Evolutionary conservation across 2,797 vertebrate species (phyloP).

Genomic region (Acanthis flammea): DNA sequence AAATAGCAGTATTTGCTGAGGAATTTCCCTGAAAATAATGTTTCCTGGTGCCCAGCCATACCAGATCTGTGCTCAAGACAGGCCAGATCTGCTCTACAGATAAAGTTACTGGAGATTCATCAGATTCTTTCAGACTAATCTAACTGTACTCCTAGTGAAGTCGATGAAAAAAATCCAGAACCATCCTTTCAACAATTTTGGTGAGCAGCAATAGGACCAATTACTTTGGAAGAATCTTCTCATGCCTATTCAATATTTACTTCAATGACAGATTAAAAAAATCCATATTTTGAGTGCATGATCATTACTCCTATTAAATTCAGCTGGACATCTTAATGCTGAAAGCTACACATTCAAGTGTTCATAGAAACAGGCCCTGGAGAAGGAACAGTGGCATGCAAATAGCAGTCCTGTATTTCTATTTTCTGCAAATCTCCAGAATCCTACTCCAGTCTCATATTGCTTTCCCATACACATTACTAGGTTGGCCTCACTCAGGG

Average conservation of each 20-base stretch:
- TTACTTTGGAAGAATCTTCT: not conserved
- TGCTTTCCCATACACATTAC: not conserved
- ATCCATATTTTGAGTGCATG: accelerated
- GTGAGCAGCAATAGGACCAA: not conserved
- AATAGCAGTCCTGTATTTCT: not conserved
- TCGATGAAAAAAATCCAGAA: not conserved
- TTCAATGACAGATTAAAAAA: not conserved
- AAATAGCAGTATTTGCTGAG: not conserved
- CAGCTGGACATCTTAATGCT: not conserved
- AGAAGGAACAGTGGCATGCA: not conserved
- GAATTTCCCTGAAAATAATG: not conserved
- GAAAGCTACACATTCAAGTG: not conserved
- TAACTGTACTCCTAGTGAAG: not conserved
- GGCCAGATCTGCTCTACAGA: not conserved
- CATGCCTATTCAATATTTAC: not conserved
- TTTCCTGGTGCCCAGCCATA: not conserved
- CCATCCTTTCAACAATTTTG: not conserved
- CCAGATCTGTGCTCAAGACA: not conserved
- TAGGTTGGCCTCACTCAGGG: not conserved
- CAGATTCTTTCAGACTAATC: not conserved
- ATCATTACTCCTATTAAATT: not conserved
- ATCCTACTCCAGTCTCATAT: not conserved
- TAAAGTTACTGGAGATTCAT: not conserved
- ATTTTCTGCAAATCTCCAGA: not conserved
- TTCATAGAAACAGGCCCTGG: not conserved